A percentile compares a stretch with the other conserved stretches of the same genome.
Evolutionary conservation across 2,888 invertebrate species (phyloP).

Genomic region (Scaptomyza tumidula): DNA sequence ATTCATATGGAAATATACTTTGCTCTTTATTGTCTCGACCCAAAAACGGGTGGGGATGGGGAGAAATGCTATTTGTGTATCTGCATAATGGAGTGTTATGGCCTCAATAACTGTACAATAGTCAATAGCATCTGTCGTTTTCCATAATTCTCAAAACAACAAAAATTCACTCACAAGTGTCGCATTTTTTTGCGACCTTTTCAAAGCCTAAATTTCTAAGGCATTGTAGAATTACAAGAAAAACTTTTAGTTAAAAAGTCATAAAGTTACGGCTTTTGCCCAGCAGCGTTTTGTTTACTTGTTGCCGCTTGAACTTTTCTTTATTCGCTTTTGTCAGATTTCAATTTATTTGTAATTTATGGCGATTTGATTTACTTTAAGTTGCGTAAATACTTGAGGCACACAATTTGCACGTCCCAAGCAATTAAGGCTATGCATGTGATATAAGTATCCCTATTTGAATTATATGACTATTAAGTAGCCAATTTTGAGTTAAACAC

Average conservation of each 20-base stretch:
- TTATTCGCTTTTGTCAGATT: conserved; percentile 32
- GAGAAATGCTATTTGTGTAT: conserved; percentile 26
- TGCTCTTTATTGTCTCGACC: conserved; percentile 30
- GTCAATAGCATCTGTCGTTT: conserved; percentile 21
- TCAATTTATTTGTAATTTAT: conserved; percentile 55
- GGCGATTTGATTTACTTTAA: conserved; percentile 47
- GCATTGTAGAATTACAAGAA: conserved; percentile 22
- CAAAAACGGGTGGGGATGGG: neutral
- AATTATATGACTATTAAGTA: neutral
- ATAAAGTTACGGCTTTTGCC: conserved; percentile 36
- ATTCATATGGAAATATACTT: conserved; percentile 71
- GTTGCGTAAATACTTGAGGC: conserved; percentile 6
- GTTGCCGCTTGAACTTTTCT: conserved; percentile 31
- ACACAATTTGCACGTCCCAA: conserved; percentile 3
- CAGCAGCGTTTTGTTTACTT: conserved; percentile 32
- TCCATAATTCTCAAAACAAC: conserved; percentile 42
- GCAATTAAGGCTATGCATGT: conserved; percentile 17
- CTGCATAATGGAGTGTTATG: conserved; percentile 62
- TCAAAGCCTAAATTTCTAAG: conserved; percentile 21
- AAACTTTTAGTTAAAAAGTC: conserved; percentile 33
- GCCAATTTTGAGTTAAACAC: conserved; percentile 8
- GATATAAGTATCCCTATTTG: neutral
- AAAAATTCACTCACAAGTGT: conserved; percentile 1
- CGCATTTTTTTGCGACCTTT: conserved; percentile 33
- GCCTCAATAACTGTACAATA: conserved; percentile 51